A percentile compares a stretch with the other conserved stretches of the same genome.
Evolutionary conservation across 2,113 vertebrate genomes (phyloP).

Genomic region (Oceanites oceanicus): DNA sequence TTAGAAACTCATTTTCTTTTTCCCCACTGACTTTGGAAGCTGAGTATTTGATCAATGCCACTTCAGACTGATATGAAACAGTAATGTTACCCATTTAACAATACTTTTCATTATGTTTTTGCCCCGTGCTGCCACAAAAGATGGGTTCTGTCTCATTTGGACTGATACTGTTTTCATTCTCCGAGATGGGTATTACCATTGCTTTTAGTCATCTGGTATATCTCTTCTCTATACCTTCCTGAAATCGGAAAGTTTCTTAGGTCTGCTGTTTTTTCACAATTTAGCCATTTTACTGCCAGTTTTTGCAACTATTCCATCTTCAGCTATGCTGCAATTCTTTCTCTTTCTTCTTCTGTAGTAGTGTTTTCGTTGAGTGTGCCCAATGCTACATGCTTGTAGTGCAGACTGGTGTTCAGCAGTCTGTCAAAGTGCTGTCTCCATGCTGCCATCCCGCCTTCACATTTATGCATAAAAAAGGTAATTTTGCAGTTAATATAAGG

Average conservation of each 20-base stretch:
- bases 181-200: neutral
- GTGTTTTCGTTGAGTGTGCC: neutral
- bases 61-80: neutral
- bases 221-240: neutral
- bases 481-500: neutral
- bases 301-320: neutral
- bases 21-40: neutral
- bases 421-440: neutral
- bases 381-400: too few species aligned
- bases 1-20: neutral
- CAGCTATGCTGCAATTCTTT: neutral
- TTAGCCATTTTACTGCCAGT: neutral
- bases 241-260: neutral
- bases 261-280: neutral
- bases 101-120: neutral
- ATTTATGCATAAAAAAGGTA: neutral
- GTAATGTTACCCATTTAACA: neutral
- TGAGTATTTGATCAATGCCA: neutral
- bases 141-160: neutral
- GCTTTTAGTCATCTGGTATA: neutral
- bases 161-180: neutral
- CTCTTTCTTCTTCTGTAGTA: neutral
- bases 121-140: neutral
- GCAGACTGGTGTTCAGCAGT: neutral
- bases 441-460: neutral